phyloP scores from a whole-genome alignment of 2,797 vertebrate genomes.

The Catostomus latipinnis region DNA sequence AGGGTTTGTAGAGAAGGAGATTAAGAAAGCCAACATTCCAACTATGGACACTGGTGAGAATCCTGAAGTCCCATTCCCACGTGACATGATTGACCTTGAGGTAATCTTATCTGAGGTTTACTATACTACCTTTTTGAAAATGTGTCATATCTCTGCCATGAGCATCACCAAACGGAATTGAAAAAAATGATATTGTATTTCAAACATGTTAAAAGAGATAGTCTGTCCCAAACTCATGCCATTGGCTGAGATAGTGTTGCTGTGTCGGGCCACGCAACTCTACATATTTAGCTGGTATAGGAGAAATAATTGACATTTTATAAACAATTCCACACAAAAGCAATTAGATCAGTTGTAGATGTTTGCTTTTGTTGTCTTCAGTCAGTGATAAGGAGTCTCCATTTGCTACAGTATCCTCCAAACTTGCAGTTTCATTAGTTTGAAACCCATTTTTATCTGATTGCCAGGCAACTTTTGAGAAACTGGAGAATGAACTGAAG shows the following conservation, averaged over 20 bases:
- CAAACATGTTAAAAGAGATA: no score
- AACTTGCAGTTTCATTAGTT: neutral
- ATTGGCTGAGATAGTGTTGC: no score
- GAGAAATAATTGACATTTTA: no score
- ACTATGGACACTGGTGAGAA: conserved; percentile 95
- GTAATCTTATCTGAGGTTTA: conserved; percentile 63
- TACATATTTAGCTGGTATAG: no score
- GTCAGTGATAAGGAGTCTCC: neutral
- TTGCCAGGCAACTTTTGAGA: conserved; percentile 94
- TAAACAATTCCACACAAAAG: no score
- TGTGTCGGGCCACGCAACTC: no score
- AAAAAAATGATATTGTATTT: no score
- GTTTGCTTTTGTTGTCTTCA: neutral
- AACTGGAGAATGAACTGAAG: conserved; percentile 96
- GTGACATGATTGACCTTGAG: conserved; percentile 92
- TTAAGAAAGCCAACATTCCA: conserved; percentile 92
- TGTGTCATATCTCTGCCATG: no score
- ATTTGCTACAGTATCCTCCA: neutral
- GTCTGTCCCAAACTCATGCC: no score
- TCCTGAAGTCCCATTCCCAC: conserved; percentile 90
- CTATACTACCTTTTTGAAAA: no score
- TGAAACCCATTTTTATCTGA: conserved; percentile 2
- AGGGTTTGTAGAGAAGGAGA: conserved; percentile 99
- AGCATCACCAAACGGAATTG: no score
- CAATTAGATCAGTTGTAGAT: no score